Evolutionary conservation across 2,888 invertebrate species (phyloP).

Genomic region (Agrotis exclamationis): DNA sequence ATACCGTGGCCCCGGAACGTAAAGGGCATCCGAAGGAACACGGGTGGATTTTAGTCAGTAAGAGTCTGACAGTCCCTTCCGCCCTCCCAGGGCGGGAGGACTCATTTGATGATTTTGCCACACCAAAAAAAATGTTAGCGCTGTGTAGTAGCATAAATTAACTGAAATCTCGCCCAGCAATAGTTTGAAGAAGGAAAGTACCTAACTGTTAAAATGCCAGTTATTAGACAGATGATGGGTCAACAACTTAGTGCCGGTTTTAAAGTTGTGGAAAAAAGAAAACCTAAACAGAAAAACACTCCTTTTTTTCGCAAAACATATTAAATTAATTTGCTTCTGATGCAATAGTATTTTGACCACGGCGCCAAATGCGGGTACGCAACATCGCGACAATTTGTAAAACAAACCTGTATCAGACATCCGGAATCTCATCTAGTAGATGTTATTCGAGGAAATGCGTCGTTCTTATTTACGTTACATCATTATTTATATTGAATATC

Average conservation of each 20-base stretch:
- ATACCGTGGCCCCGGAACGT: too few relatives aligned
- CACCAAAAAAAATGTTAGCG: too few relatives aligned
- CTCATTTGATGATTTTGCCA: too few relatives aligned
- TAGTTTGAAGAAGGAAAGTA: background rate
- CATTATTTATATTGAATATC: conserved; percentile 35
- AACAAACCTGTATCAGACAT: conserved; percentile 29
- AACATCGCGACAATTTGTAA: conserved; percentile 15
- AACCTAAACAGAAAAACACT: background rate
- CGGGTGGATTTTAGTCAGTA: too few relatives aligned
- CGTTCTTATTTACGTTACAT: conserved; percentile 27
- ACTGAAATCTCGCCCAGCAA: background rate
- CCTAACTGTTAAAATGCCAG: conserved; percentile 2
- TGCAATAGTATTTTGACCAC: conserved; percentile 1
- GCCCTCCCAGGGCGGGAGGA: too few relatives aligned
- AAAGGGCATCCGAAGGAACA: too few relatives aligned
- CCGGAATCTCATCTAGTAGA: conserved; percentile 16
- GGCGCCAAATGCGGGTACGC: conserved; percentile 3
- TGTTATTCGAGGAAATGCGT: conserved; percentile 15
- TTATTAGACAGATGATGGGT: background rate
- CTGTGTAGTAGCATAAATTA: background rate
- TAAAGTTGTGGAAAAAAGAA: conserved; percentile 10
- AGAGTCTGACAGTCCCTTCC: too few relatives aligned
- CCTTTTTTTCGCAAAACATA: too few relatives aligned
- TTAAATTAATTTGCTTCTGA: background rate
- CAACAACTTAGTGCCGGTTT: background rate